Evolutionary conservation across 2,113 vertebrate species (phyloP).

Genomic region (Motacilla tschutschensis): DNA sequence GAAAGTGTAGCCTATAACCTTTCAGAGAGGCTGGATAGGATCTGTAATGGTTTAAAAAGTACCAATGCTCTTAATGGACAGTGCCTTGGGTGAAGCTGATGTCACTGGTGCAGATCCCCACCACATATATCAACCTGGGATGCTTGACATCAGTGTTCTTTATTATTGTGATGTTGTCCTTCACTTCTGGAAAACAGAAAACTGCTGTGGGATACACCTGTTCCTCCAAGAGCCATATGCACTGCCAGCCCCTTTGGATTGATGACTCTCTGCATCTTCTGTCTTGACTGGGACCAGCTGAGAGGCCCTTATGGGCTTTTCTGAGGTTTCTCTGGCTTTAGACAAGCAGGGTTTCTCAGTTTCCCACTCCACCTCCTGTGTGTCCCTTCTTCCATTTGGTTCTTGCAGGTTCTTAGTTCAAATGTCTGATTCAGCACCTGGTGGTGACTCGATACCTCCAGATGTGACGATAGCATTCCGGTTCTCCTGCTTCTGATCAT

Average conservation of each 20-base stretch:
- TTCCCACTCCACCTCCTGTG: neutral
- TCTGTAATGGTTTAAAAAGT: neutral
- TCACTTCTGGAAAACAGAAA: neutral
- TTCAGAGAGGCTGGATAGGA: neutral
- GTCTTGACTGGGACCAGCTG: neutral
- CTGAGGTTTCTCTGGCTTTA: neutral
- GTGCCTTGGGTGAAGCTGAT: neutral
- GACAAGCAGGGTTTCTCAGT: neutral
- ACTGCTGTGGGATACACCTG: neutral
- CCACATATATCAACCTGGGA: neutral
- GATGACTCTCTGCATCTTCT: neutral
- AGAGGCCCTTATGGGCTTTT: neutral
- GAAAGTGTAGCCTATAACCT: neutral
- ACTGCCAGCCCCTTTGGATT: fast-evolving
- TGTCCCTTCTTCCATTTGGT: neutral
- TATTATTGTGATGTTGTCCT: neutral
- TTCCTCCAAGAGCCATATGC: neutral
- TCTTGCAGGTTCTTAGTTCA: conserved; percentile 15
- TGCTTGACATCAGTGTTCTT: neutral
- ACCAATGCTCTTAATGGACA: neutral
- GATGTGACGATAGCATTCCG: neutral
- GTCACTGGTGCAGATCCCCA: neutral
- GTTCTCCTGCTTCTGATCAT: neutral
- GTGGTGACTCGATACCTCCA: neutral
- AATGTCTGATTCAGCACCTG: conserved; percentile 19